Conservation (phyloP, 2,113 vertebrate species). For the Vulpes lagopus region DNA sequence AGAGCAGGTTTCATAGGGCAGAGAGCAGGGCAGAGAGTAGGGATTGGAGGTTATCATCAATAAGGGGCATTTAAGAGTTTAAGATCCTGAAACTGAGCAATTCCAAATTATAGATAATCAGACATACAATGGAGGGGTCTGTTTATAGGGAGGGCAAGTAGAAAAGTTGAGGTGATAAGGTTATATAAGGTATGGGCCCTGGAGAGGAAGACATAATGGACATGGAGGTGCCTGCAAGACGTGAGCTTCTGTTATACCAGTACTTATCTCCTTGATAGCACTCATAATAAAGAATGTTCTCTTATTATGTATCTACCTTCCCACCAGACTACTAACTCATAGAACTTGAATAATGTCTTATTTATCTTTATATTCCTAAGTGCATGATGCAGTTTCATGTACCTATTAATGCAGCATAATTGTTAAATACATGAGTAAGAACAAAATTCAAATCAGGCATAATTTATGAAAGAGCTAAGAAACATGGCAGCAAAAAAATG, state of each 20-base stretch:
- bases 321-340: neutral
- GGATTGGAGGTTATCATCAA: neutral
- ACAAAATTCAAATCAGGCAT: neutral
- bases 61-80: neutral
- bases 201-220: neutral
- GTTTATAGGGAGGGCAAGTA: neutral
- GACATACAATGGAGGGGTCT: neutral
- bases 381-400: neutral
- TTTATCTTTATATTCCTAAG: neutral
- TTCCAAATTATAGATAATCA: neutral
- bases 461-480: slow-evolving; percentile 3
- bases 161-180: neutral
- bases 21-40: neutral
- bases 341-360: neutral
- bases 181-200: no score
- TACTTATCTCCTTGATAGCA: neutral
- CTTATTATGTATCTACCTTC: neutral
- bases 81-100: neutral
- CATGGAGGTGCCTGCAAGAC: neutral
- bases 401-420: neutral
- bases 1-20: neutral
- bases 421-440: neutral
- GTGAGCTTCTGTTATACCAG: neutral
- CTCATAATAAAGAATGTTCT: neutral
- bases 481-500: neutral